Evolutionary conservation across 2,888 invertebrate genomes (phyloP).

Genomic region (Sycophila texana): DNA sequence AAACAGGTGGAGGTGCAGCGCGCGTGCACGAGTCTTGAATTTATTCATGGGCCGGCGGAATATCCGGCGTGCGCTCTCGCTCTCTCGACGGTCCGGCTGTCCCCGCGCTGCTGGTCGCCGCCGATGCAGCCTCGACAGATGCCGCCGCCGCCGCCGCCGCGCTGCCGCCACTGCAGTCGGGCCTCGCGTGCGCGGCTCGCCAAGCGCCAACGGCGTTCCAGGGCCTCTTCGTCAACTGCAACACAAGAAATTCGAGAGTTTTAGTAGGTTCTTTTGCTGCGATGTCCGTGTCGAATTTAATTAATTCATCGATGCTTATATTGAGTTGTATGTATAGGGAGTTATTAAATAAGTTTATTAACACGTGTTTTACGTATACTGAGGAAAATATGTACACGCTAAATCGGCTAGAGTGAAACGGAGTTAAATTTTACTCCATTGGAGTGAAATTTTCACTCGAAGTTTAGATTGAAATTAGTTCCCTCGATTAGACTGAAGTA

Average conservation of each 20-base stretch:
- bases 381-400: no score
- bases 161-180: not conserved
- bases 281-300: no score
- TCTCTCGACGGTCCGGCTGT: constrained; percentile 15
- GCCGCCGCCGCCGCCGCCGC: constrained; percentile 4
- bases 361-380: no score
- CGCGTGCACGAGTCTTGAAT: constrained; percentile 43
- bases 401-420: no score
- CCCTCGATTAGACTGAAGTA: no score
- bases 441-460: no score
- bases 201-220: not conserved
- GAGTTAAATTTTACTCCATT: no score
- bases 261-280: not conserved
- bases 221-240: constrained; percentile 26
- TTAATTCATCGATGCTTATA: no score
- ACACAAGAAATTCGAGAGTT: not conserved
- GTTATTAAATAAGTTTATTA: no score
- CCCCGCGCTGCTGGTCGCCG: not conserved
- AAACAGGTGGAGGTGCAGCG: constrained; percentile 47
- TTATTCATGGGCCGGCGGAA: constrained; percentile 49
- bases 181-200: constrained; percentile 3
- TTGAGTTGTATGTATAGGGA: no score
- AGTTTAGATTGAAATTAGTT: no score
- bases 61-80: constrained; percentile 10
- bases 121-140: constrained; percentile 15